Evolutionary conservation across 1,140 invertebrate genomes (phyloP).

Genomic region (Philopotamus ludificatus): DNA sequence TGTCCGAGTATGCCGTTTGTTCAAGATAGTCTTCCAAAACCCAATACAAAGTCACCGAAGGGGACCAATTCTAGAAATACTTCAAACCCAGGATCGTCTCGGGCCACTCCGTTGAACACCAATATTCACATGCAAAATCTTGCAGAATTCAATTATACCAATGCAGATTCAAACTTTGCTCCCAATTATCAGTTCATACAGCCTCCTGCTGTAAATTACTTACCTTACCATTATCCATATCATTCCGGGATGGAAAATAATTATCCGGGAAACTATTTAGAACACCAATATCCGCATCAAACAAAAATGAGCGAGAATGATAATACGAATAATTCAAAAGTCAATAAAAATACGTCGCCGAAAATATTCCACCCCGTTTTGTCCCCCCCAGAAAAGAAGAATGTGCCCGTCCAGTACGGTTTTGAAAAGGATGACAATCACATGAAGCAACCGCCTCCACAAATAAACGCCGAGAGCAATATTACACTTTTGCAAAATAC

Average conservation of each 20-base stretch:
- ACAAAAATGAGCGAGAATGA: background rate
- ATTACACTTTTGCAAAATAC: too few relatives aligned
- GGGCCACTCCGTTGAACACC: slow-evolving; percentile 26
- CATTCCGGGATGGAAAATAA: too few relatives aligned
- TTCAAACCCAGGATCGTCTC: slow-evolving; percentile 30
- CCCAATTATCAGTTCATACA: slow-evolving; percentile 18
- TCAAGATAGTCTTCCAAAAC: slow-evolving; percentile 10
- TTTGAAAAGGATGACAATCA: too few relatives aligned
- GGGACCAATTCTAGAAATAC: slow-evolving; percentile 13
- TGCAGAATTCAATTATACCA: slow-evolving; percentile 8
- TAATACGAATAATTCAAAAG: background rate
- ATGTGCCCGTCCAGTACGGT: too few relatives aligned
- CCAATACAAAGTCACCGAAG: slow-evolving; percentile 20
- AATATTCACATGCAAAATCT: slow-evolving; percentile 4
- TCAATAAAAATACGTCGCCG: background rate
- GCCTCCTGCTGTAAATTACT: slow-evolving; percentile 16
- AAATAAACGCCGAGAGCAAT: too few relatives aligned
- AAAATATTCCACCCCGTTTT: too few relatives aligned
- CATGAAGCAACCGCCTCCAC: too few relatives aligned
- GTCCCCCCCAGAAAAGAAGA: too few relatives aligned
- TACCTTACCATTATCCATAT: slow-evolving; percentile 19
- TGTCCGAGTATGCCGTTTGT: background rate
- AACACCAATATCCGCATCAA: too few relatives aligned
- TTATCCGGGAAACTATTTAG: too few relatives aligned
- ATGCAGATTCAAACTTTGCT: slow-evolving; percentile 13